phyloP scores from a whole-genome alignment of 1,140 invertebrate species.

The Hylyphantes graminicola region DNA sequence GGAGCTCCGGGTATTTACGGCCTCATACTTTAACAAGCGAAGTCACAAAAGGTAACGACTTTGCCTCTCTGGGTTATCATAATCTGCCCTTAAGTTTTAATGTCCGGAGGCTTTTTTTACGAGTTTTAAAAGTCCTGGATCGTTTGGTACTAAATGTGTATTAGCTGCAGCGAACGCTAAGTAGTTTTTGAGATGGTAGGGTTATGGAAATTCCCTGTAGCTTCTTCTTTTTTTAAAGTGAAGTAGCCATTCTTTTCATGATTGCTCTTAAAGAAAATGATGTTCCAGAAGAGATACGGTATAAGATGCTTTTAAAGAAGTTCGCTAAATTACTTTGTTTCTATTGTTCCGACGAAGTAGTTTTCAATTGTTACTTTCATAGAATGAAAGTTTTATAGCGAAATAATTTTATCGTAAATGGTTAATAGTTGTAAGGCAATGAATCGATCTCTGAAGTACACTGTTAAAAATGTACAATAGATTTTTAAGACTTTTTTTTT shows the following conservation, averaged over 20 bases:
- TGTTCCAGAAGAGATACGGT: too few species aligned
- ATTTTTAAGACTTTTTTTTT: too few species aligned
- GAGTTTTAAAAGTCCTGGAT: conserved; percentile 10
- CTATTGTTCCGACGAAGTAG: too few species aligned
- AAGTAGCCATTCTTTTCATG: background rate
- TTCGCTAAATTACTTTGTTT: too few species aligned
- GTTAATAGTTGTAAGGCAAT: too few species aligned
- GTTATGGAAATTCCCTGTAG: background rate
- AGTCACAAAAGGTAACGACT: conserved; percentile 34
- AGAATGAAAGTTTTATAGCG: too few species aligned
- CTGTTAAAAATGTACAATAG: too few species aligned
- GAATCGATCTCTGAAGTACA: too few species aligned
- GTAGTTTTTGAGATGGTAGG: background rate
- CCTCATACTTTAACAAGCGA: conserved; percentile 9
- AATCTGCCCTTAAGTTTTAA: conserved; percentile 7
- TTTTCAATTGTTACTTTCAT: too few species aligned
- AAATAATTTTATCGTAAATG: too few species aligned
- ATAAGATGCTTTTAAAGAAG: too few species aligned
- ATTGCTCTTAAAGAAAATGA: too few species aligned
- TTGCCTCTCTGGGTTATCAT: conserved; percentile 1
- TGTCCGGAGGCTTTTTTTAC: conserved; percentile 6
- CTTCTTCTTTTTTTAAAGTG: background rate
- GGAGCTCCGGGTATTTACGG: conserved; percentile 13
- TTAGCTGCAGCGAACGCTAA: conserved; percentile 22
- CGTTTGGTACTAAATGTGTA: conserved; percentile 24